Base-by-base conservation (phyloP, 1,140 invertebrate species). In the Pachypeltis micranthus region DNA sequence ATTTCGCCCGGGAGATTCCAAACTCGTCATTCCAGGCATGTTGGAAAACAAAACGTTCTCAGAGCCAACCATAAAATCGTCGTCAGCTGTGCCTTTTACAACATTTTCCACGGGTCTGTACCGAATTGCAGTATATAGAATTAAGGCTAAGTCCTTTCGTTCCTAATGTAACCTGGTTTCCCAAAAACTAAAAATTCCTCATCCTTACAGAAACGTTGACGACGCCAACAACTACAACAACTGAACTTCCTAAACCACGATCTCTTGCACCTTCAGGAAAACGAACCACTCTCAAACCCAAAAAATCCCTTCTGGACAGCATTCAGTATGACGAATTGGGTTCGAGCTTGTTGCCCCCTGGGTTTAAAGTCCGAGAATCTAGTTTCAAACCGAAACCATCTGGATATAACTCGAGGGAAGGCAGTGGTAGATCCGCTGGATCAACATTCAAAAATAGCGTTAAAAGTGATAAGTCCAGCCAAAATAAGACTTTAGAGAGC, bases 261-360 rank as follows among this genome's bases (percentile, higher is more conserved):
- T 88, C 86, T 70, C 85, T 88, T 63, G 76, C 81, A 16, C 83
- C 82, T 1, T 71, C 78, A 70, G 67, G 79, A 70, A 72, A 79
- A 69, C 73, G 81, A 62, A 72, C 71, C 25, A 79, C 79, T 21
- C 62, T 58, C 27, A 79, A 78, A 69, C 77, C 75, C 51, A 70
- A 69, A 54, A 66, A 68, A 59, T 72, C 74, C 19, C 67, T 75
- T 12, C 72, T 80, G 59, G 81, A 84, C 23, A 81, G 75, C 31
- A 75, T 80, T 1, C 80, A 80, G 73, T 81, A 83, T 71, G 83
- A 84, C 59, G 77, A 85, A 66, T 69, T 82, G 1, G 69, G 76
- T 12, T 39, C 63, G 19, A 78, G 80, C 2, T 70, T 86, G 1
- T 70, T 86, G 16, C 84, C 84, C 1, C 71, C 78, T 3, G 83